Evolutionary conservation across 2,888 invertebrate genomes (phyloP).

Genomic region (Neoascia interrupta): DNA sequence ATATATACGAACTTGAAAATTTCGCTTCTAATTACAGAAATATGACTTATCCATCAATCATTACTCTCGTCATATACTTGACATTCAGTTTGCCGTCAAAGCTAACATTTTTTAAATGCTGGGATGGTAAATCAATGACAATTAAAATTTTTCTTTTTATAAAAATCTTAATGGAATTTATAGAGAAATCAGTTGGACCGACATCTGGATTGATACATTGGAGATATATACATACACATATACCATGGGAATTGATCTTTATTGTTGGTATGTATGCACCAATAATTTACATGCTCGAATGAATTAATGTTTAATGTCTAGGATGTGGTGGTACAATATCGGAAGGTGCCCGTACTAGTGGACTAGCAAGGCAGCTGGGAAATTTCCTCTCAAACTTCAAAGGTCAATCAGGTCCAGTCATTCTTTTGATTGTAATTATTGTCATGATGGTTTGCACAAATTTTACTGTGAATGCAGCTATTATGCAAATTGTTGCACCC

Average conservation of each 20-base stretch:
- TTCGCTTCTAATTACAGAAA: not conserved
- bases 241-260: conserved; percentile 41
- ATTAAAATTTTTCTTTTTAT: not conserved
- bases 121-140: conserved; percentile 28
- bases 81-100: conserved; percentile 30
- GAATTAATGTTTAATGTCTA: not conserved
- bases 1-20: too few species aligned
- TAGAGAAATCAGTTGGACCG: conserved; percentile 4
- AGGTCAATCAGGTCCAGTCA: not conserved
- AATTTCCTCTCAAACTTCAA: not conserved
- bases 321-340: conserved; percentile 37
- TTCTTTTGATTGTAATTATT: not conserved
- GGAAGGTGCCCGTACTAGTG: conserved; percentile 17
- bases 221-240: conserved; percentile 21
- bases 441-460: conserved; percentile 18
- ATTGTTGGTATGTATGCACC: conserved; percentile 10
- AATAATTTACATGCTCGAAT: not conserved
- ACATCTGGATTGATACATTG: conserved; percentile 27
- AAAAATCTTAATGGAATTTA: not conserved
- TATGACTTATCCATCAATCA: not conserved
- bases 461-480: conserved; percentile 7
- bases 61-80: not conserved
- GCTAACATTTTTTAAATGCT: conserved; percentile 13
- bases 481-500: conserved; percentile 15
- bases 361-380: conserved; percentile 3